phyloP scores from a whole-genome alignment of 2,888 invertebrate species.

The Himalopsyche japonica region DNA sequence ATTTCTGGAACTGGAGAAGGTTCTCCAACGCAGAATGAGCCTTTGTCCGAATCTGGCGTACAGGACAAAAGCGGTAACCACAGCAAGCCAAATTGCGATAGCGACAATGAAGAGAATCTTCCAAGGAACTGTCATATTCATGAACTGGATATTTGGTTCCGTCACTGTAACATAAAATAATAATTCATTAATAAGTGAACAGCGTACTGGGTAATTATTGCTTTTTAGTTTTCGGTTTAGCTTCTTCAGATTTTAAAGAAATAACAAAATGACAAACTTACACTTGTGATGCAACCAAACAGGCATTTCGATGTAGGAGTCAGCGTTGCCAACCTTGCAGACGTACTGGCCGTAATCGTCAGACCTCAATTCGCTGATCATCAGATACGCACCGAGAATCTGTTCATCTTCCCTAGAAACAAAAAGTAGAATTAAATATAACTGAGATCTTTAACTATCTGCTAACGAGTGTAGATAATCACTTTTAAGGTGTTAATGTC shows the following conservation, averaged over 20 bases:
- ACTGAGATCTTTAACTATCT: too few relatives aligned
- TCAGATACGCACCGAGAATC: constrained; percentile 72
- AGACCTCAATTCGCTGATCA: constrained; percentile 61
- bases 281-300: constrained; percentile 62
- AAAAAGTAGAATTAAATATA: too few relatives aligned
- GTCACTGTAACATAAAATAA: constrained; percentile 46
- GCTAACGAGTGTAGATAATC: too few relatives aligned
- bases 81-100: constrained; percentile 55
- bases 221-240: too few relatives aligned
- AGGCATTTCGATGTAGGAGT: constrained; percentile 55
- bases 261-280: constrained; percentile 42
- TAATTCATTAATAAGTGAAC: too few relatives aligned
- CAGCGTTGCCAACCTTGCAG: constrained; percentile 71
- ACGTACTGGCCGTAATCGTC: constrained; percentile 73
- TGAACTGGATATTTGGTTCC: constrained; percentile 45
- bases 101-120: constrained; percentile 60
- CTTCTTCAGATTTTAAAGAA: too few relatives aligned
- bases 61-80: constrained; percentile 56
- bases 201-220: too few relatives aligned
- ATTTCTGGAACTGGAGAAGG: neutral
- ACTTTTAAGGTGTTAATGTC: too few relatives aligned
- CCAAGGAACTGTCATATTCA: constrained; percentile 63
- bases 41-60: constrained; percentile 59
- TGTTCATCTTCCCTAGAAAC: constrained; percentile 67
- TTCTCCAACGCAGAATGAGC: constrained; percentile 49